Conservation (phyloP, 2,113 vertebrate genomes). For the Nothobranchius kuhntae region DNA sequence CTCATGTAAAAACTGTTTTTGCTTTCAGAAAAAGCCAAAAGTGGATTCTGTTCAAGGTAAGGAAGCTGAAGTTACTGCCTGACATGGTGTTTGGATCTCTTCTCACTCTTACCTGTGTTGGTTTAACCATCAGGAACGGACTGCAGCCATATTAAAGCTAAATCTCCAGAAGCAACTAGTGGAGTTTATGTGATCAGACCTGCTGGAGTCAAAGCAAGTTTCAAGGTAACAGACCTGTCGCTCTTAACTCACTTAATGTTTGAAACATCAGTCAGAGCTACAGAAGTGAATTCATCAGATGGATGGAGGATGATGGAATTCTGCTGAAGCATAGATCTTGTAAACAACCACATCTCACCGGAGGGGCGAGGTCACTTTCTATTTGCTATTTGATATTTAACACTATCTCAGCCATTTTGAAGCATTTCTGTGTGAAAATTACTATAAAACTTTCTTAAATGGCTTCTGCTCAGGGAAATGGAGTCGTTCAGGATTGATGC, state of each 20-base stretch:
- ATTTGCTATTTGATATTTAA: no score
- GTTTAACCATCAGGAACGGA: constrained; percentile 44
- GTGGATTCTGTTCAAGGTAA: constrained; percentile 31
- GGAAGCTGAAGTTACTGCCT: neutral
- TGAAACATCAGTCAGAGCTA: neutral
- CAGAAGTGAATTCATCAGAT: no score
- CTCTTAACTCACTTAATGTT: neutral
- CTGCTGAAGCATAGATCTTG: no score
- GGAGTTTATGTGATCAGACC: constrained; percentile 68
- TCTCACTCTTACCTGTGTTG: neutral
- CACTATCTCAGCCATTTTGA: no score
- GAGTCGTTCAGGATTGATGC: no score
- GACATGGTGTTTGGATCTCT: neutral
- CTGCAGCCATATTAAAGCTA: constrained; percentile 62
- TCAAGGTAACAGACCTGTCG: constrained; percentile 50
- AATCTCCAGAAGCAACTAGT: constrained; percentile 38
- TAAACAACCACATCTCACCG: no score
- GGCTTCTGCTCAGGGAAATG: no score
- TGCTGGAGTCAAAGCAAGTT: neutral
- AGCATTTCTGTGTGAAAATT: no score
- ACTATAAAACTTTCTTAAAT: no score
- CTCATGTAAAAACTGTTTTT: neutral
- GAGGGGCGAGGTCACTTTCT: no score
- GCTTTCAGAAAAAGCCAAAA: neutral
- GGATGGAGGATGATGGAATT: no score